Evolutionary conservation across 2,797 vertebrate species (phyloP).

Genomic region (Cetoscarus ocellatus): DNA sequence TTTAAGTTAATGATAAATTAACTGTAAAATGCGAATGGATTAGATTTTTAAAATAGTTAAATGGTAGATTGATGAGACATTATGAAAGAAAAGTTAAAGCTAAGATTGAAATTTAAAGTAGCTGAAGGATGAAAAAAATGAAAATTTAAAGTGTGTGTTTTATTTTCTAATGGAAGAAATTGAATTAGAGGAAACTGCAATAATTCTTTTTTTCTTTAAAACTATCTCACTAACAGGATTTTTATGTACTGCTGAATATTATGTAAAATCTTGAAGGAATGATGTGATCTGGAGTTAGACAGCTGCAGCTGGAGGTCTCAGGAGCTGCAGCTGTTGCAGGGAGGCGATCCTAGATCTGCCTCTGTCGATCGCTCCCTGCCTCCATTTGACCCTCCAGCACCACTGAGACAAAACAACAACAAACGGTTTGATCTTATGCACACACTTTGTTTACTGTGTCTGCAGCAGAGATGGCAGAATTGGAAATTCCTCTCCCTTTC

Average conservation of each 20-base stretch:
- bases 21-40: too few relatives aligned
- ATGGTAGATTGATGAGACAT: too few relatives aligned
- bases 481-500: constrained; percentile 5
- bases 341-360: constrained; percentile 12
- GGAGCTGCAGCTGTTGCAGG: constrained; percentile 6
- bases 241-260: too few relatives aligned
- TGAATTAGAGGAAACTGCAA: neutral
- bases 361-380: constrained; percentile 24
- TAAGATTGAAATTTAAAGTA: neutral
- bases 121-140: neutral
- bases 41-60: neutral
- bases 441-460: constrained; percentile 1
- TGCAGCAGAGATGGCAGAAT: constrained; percentile 4
- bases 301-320: too few relatives aligned
- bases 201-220: neutral
- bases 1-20: too few relatives aligned
- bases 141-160: neutral
- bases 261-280: too few relatives aligned
- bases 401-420: constrained; percentile 16
- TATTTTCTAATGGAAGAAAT: neutral
- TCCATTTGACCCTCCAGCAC: constrained; percentile 19
- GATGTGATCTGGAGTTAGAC: too few relatives aligned
- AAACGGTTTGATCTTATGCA: constrained; percentile 15
- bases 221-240: too few relatives aligned
- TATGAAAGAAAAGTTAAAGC: neutral